A percentile compares a stretch with the other conserved stretches of the same genome.
phyloP scores from a whole-genome alignment of 2,113 vertebrate species.

The Chaenogobius annularis region DNA sequence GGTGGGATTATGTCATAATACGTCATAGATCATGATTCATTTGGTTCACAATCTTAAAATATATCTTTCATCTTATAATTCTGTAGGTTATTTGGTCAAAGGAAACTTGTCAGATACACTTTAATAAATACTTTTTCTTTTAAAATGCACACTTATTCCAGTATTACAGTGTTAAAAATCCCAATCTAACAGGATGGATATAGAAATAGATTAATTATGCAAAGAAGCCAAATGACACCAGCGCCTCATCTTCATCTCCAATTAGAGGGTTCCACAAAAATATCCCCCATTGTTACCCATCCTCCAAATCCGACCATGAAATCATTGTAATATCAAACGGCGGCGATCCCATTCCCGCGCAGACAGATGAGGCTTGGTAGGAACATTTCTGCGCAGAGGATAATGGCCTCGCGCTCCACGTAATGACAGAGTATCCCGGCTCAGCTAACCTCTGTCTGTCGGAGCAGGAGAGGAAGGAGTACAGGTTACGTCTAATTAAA shows the following conservation, averaged over 20 bases:
- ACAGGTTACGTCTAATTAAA: constrained; percentile 9
- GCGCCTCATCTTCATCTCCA: not conserved
- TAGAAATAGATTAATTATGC: constrained; percentile 2
- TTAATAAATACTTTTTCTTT: no score
- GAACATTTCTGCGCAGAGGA: constrained; percentile 9
- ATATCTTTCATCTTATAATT: no score
- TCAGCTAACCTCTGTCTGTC: not conserved
- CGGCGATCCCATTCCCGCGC: constrained; percentile 25
- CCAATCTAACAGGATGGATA: not conserved
- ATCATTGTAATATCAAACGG: constrained; percentile 73
- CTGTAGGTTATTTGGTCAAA: no score
- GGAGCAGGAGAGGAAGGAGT: not conserved
- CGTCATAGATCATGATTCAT: no score
- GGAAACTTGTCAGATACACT: no score
- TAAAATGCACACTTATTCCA: not conserved
- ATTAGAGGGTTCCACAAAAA: not conserved
- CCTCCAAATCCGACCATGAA: constrained; percentile 72
- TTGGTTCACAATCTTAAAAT: no score
- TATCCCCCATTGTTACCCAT: constrained; percentile 82
- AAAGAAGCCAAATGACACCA: not conserved
- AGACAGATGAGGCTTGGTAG: constrained; percentile 9
- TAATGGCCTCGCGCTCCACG: constrained; percentile 14
- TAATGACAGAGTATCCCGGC: not conserved
- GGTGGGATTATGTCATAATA: not conserved
- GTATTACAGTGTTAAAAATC: not conserved